Evolutionary conservation across 2,797 vertebrate species (phyloP), one percentile per base, ranked within the genome.

Genomic region (Kryptopterus vitreolus): DNA sequence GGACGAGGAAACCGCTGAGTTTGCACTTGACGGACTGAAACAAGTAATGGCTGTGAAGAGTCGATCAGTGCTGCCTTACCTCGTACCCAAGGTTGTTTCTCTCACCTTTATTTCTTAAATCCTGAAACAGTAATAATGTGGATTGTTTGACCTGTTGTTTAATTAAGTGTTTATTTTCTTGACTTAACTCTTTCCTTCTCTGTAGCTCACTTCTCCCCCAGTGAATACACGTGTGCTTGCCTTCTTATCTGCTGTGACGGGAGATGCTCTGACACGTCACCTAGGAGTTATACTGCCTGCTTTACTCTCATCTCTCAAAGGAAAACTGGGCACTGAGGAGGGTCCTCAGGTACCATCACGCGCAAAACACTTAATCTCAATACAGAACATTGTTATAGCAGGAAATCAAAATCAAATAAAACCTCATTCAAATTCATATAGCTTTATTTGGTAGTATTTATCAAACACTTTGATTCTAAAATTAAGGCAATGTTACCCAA

Each of bases 21-120:
- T 97, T 87, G 98, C 98, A 72, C 89, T 99, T 91, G 98, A 99
- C 3, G 98, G 98, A 57, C 93, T 99, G 79, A 99, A 98, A 89
- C 98, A 99, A 85, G 98, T 99, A 81, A 99, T 99, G 98, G 96
- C 97, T 4, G 97, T 99, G 81, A 99, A 99, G 92, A 99, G 98
- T 89, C 96, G 97, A 24, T 98, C 98, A 58, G 98, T 99, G 82
- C 91, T 99, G 85, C 98, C 98, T 63, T 99, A 99, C 83, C 89
- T 99, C 79, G 97, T 99, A 85, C 98, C 98, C 77, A 99, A 98
- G 95, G 98, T 98, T 89, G 55, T 78, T 10, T 29, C 5, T 50
- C 26, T 33, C 55, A 61, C 7, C 10, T 48, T 16, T 70, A 18
- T 53, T 29, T 7, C 12, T 12, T 55, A 24, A 53, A 61, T 62